Conservation (phyloP, 2,888 invertebrate genomes). For the Drosophila suboccidentalis region DNA sequence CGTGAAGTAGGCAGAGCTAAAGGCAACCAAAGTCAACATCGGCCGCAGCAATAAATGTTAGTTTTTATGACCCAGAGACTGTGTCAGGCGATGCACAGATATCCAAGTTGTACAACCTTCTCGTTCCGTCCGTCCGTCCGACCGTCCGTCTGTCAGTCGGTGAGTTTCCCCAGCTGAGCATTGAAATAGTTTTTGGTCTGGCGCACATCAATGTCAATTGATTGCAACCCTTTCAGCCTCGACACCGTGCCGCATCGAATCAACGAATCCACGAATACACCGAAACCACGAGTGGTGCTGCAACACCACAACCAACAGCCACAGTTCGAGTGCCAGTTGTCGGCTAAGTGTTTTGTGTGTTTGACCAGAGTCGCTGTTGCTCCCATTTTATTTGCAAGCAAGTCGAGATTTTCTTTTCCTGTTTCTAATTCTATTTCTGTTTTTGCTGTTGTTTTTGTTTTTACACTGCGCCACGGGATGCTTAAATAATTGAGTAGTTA, state of each 20-base stretch:
- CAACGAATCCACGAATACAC: not conserved
- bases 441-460: not conserved
- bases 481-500: constrained; percentile 79
- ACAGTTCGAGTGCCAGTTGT: constrained; percentile 9
- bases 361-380: constrained; percentile 55
- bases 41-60: constrained; percentile 73
- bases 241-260: constrained; percentile 9
- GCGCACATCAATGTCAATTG: constrained; percentile 82
- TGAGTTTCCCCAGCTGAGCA: constrained; percentile 52
- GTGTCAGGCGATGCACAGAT: constrained; percentile 33
- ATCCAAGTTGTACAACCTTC: constrained; percentile 8
- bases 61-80: constrained; percentile 63
- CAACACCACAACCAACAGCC: constrained; percentile 9
- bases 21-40: constrained; percentile 54
- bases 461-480: constrained; percentile 51
- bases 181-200: constrained; percentile 81
- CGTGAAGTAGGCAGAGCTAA: constrained; percentile 61
- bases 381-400: constrained; percentile 48
- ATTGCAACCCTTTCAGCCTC: constrained; percentile 74
- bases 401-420: constrained; percentile 48
- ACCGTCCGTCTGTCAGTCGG: constrained; percentile 4
- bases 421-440: not conserved
- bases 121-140: not conserved
- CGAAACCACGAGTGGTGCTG: not conserved
- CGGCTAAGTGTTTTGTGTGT: constrained; percentile 72